phyloP scores from a whole-genome alignment of 2,888 invertebrate species.

The Drosophila ezoana region DNA sequence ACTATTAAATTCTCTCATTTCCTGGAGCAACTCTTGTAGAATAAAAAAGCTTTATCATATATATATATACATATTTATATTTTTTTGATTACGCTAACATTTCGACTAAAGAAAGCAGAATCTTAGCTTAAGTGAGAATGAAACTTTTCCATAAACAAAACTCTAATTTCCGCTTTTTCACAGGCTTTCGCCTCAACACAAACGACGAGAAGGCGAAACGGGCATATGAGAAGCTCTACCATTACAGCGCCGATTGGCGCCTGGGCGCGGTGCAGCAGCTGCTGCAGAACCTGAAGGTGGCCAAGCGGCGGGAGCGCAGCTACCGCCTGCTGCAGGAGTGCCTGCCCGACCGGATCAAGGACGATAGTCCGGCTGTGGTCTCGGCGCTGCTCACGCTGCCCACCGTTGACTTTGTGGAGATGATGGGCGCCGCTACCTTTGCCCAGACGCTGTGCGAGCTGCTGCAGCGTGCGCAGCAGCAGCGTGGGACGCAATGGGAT shows the following conservation, averaged over 20 bases:
- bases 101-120: too few species aligned
- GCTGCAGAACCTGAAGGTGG: slow-evolving; percentile 86
- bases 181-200: slow-evolving; percentile 86
- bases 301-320: slow-evolving; percentile 73
- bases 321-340: slow-evolving; percentile 88
- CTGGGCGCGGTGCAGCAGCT: slow-evolving; percentile 89
- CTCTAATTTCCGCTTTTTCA: not conserved
- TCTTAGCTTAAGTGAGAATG: not conserved
- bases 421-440: slow-evolving; percentile 85
- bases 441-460: slow-evolving; percentile 86
- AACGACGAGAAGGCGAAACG: slow-evolving; percentile 86
- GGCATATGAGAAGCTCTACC: slow-evolving; percentile 90
- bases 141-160: not conserved
- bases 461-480: slow-evolving; percentile 84
- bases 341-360: slow-evolving; percentile 88
- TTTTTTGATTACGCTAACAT: too few species aligned
- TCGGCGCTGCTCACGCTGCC: slow-evolving; percentile 86
- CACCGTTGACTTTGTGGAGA: slow-evolving; percentile 82
- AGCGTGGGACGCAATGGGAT: slow-evolving; percentile 83
- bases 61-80: too few species aligned
- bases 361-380: slow-evolving; percentile 89
- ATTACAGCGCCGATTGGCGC: slow-evolving; percentile 89
- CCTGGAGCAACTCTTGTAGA: too few species aligned
- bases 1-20: too few species aligned
- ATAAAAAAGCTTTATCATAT: too few species aligned